Base-by-base conservation (phyloP, 1,140 invertebrate species). In the Vollenhovia emeryi region DNA sequence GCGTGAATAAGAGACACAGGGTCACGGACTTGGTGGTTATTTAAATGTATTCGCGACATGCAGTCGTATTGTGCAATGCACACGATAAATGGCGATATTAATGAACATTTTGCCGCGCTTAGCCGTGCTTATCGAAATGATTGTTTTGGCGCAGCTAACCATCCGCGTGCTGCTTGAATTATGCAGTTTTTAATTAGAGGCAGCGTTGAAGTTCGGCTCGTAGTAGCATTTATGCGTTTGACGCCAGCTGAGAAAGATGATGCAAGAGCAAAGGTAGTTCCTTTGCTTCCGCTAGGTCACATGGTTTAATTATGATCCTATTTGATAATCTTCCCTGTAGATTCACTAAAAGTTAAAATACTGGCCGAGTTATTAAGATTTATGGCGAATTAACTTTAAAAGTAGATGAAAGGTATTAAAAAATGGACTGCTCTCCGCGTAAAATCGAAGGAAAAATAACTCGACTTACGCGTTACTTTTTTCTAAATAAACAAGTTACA, bases 141-240 rank as follows among this genome's bases (percentile, higher is more conserved):
- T 57, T 80, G 18, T 80, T 80, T 40, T 55, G 24, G 13, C 36
- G 24, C 9, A 36, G 6, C n/a, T 69, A 71, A 57, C 7, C 11
- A 4, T 3, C 6, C 18, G 18, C 21, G n/a, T 11, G 7, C 5
- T 21, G 7, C 15, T 36, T 69, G 15, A 69, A 71, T 71, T 71
- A 57, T 71, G 24, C 18, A 80, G 7, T 80, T 80, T 80, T 80
- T 71, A 36, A 80, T 80, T 71, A 57, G 6, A 27, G 55, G 18
- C 36, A 2, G 0, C 24, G 8, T 15, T 30, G 33, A 55, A 69
- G 52, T 80, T 55, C 18, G 13, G 43, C 7, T 27, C n/a, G 24
- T 33, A 3, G 13, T 66, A 66, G 15, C 40, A 13, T 80, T 55
- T 55, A 43, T 55, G 18, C 62, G 15, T 57, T 80, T 55, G 62